Conservation (phyloP, 1,140 invertebrate genomes). For the Idris sp. region DNA sequence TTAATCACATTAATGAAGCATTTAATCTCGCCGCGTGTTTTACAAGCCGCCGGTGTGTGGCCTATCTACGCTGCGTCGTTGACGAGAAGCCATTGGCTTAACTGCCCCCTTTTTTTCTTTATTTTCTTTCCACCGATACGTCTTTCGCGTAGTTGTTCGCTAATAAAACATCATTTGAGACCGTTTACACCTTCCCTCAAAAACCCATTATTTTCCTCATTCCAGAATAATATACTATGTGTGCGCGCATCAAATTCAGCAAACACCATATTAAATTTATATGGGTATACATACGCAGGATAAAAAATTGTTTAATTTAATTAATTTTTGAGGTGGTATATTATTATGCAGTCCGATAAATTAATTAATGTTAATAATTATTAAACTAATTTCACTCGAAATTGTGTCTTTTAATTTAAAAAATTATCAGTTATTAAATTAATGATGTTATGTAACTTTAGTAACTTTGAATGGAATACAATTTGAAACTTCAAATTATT, state of each 20-base stretch:
- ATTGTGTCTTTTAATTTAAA: constrained; percentile 33
- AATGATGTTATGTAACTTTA: too few relatives aligned
- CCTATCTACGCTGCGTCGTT: constrained; percentile 67
- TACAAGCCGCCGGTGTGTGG: constrained; percentile 76
- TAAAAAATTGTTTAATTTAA: constrained; percentile 41
- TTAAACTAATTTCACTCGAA: constrained; percentile 45
- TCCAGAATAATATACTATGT: constrained; percentile 37
- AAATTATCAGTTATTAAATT: constrained; percentile 35
- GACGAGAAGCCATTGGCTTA: constrained; percentile 66
- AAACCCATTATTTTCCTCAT: constrained; percentile 42
- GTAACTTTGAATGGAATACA: too few relatives aligned
- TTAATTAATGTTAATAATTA: constrained; percentile 56
- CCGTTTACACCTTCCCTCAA: constrained; percentile 71
- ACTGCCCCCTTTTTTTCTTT: constrained; percentile 39
- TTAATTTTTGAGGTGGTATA: constrained; percentile 15
- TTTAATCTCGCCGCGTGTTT: constrained; percentile 78
- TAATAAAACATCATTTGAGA: constrained; percentile 71
- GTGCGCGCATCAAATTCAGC: too few relatives aligned
- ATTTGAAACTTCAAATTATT: too few relatives aligned
- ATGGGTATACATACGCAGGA: too few relatives aligned
- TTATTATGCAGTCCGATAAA: too few relatives aligned
- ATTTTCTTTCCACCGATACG: constrained; percentile 46
- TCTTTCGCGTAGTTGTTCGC: constrained; percentile 48
- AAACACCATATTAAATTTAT: too few relatives aligned
- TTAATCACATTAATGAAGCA: constrained; percentile 79